Base-by-base conservation (phyloP, 2,888 invertebrate species). In the Phymatocera aterrima region DNA sequence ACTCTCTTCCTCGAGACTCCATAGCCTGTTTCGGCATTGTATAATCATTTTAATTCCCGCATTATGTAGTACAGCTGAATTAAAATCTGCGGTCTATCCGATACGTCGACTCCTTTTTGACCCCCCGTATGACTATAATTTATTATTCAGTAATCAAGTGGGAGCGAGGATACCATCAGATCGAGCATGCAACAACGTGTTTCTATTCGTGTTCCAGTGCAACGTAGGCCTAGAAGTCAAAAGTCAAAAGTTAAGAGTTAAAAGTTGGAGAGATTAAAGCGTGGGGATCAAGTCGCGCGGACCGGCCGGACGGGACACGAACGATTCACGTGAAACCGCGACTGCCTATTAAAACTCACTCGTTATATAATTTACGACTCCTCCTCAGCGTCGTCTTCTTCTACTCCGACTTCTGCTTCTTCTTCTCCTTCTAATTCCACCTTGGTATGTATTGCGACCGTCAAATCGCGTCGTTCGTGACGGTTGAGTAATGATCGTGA, bases 281-380 rank as follows among this genome's bases (percentile, higher is more conserved):
- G 28, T 15, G 57, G 46, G 46, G 57, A 57, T 28, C 37, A n/a
- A 37, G 61, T n/a, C 34, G n/a, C 5, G n/a, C 1, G 6, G n/a
- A 34, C 24, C n/a, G 5, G 60, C n/a, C 2, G 18, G 31, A 4
- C 18, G 37, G 61, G 18, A n/a, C 85, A 84, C 83, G 80, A 79
- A 79, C 80, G 81, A 79, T 81, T 79, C 81, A 79, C 81, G 79
- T 82, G 80, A 81, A 81, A 80, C 81, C 82, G 51, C 79, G 80
- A 57, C 24, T 78, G 80, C 80, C 84, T 85, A 84, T 84, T 84
- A 83, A 84, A 84, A 85, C 83, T 78, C 75, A 79, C 79, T 77
- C 78, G 82, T 83, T 84, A 83, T 79, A 79, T 84, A 83, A 83
- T 79, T 81, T 57, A 78, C 43, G 34, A 65, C 54, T 61, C 64